Base-by-base conservation (phyloP, 2,888 invertebrate species). In the Coleophora flavipennella region DNA sequence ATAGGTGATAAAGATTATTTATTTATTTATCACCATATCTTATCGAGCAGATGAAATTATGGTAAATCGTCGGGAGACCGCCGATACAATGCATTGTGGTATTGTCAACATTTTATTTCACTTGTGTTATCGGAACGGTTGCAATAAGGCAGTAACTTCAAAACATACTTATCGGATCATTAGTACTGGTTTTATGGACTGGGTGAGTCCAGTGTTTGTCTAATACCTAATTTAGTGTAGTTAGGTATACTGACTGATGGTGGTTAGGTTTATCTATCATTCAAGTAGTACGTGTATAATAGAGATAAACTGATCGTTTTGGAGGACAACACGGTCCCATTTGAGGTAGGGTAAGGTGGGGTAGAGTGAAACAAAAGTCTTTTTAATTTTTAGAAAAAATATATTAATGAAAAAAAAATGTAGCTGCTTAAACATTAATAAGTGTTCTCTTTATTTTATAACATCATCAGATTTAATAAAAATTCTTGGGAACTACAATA, bases 31-130 rank as follows among this genome's bases (percentile, higher is more conserved):
- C 11, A 11, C 10, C 11, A 11, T 62, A 69, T 71, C 70, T 71
- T 67, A 73, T 74, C 71, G 38, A 13, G 13, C 36, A 64, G 63
- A 69, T 73, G 67, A 66, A 67, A 69, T 68, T 69, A 72, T 67
- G 66, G 73, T 72, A 71, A 75, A 71, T 70, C 67, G 52, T 60
- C 51, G 45, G 44, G 38, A 39, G 50, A 42, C 42, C 39, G 41
- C 42, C 43, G 45, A 45, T 46, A 49, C 53, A 53, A 43, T 72
- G 69, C 73, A 74, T 67, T 73, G 51, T 53, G 43, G 47, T 44
- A 44, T 50, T 48, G 51, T 45, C 43, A 46, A 50, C 53, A 49
- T 51, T 54, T 44, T 51, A 49, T 49, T 54, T 46, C 47, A 50
- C 42, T 49, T 9, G 57, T 53, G 56, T 67, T 67, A 67, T 67